Conservation (phyloP, 2,113 vertebrate species). For the Alexandromys fortis region DNA sequence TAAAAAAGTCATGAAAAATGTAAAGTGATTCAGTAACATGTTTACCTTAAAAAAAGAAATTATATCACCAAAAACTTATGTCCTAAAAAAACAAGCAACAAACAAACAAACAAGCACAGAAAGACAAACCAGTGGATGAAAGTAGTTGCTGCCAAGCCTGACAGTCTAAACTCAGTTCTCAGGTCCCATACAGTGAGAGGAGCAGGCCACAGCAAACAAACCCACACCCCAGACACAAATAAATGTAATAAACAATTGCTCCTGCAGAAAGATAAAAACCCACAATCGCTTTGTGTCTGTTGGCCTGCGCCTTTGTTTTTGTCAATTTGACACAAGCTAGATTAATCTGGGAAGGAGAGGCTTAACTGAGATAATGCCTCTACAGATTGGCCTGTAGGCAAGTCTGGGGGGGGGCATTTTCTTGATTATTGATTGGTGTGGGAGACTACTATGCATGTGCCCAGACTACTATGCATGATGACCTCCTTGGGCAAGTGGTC, state of each 20-base stretch:
- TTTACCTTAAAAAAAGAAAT: background rate
- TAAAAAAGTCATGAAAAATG: slow-evolving; percentile 19
- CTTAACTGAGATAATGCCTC: background rate
- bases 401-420: background rate
- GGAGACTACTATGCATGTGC: background rate
- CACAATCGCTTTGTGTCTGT: background rate
- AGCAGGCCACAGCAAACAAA: background rate
- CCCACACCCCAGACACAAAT: background rate
- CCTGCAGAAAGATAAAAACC: background rate
- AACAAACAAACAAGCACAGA: no score
- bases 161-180: background rate
- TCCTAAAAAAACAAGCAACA: background rate
- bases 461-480: background rate
- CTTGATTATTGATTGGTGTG: background rate
- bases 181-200: background rate
- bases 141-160: background rate
- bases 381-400: background rate
- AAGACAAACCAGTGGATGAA: background rate
- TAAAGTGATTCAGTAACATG: background rate
- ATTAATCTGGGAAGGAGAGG: background rate
- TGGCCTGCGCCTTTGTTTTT: background rate
- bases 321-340: background rate
- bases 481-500: background rate
- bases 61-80: slow-evolving; percentile 1
- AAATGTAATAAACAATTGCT: background rate